These are phyloP conservation scores for Pseudomyrmex flavicornis DNA, from an alignment of 1,140 invertebrate species.

Conservation along the genomic window DNA sequence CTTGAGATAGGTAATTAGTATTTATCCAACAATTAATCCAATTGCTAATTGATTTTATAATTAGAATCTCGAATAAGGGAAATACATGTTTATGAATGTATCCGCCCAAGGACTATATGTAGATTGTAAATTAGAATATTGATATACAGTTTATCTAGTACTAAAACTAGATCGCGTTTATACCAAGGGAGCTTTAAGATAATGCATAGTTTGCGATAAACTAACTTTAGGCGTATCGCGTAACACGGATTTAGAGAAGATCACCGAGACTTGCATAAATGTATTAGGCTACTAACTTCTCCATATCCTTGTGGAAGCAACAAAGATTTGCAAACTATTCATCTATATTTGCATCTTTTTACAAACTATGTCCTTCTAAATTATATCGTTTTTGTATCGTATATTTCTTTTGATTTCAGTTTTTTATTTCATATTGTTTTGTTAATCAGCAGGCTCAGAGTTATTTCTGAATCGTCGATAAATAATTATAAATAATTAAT, in stretches of 20 bases:
- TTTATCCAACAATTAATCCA: background rate
- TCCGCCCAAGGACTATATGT: background rate
- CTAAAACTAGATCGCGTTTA: slow-evolving; percentile 21
- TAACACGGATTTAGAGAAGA: slow-evolving; percentile 1
- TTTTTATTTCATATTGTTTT: too few species aligned
- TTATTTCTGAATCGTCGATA: too few species aligned
- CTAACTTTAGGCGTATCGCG: slow-evolving; percentile 30
- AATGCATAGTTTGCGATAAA: slow-evolving; percentile 15
- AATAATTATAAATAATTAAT: too few species aligned
- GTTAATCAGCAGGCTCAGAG: too few species aligned
- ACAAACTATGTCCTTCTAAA: background rate
- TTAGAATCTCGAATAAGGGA: background rate
- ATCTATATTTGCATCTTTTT: background rate
- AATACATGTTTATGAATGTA: too few species aligned
- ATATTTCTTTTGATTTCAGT: too few species aligned
- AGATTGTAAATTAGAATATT: slow-evolving; percentile 13
- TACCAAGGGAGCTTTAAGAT: slow-evolving; percentile 27
- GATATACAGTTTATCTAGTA: slow-evolving; percentile 12
- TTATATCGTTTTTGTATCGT: background rate
- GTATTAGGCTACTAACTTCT: slow-evolving; percentile 26
- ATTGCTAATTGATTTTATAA: background rate
- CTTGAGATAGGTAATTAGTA: too few species aligned
- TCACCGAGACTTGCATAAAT: slow-evolving; percentile 41
- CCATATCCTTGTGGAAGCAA: slow-evolving; percentile 1
- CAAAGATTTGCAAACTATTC: slow-evolving; percentile 10